These are phyloP conservation scores for Syrmaticus mikado DNA, from an alignment of 2,113 vertebrate species.

Conservation along the genomic window DNA sequence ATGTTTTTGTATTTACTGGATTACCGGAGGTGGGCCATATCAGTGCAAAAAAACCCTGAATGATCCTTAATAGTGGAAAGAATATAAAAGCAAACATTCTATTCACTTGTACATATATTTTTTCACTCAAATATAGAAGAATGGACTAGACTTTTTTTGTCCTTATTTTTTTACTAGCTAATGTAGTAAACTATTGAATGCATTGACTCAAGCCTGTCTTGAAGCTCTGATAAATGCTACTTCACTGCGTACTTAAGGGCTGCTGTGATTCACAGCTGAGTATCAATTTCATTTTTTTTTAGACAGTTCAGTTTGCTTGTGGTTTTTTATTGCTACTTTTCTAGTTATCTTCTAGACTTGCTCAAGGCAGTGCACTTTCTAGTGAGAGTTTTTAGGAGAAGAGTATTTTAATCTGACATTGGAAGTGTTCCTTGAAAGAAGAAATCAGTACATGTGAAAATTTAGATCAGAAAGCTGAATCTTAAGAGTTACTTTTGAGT, in stretches of 20 bases:
- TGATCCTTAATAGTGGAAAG: background rate
- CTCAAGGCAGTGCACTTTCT: background rate
- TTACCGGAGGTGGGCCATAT: background rate
- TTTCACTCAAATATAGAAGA: background rate
- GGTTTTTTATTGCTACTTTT: background rate
- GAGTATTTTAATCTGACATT: background rate
- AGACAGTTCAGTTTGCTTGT: background rate
- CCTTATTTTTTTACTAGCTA: background rate
- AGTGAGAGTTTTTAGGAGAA: background rate
- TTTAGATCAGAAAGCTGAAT: background rate
- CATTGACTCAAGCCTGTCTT: background rate
- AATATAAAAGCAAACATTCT: background rate
- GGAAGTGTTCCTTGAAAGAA: background rate
- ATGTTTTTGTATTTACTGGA: background rate
- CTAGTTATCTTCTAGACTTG: background rate
- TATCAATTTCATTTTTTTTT: background rate
- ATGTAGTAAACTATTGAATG: background rate
- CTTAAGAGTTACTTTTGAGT: background rate
- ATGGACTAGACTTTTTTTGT: background rate
- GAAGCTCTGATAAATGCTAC: background rate
- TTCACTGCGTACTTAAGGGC: background rate
- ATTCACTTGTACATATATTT: rapidly evolving
- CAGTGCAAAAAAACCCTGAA: background rate
- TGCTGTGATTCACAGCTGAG: background rate
- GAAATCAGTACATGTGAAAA: background rate